A percentile compares a stretch with the other conserved stretches of the same genome.
These are phyloP conservation scores for Phalangium opilio DNA, from an alignment of 2,888 invertebrate species.

Conservation along the genomic window DNA sequence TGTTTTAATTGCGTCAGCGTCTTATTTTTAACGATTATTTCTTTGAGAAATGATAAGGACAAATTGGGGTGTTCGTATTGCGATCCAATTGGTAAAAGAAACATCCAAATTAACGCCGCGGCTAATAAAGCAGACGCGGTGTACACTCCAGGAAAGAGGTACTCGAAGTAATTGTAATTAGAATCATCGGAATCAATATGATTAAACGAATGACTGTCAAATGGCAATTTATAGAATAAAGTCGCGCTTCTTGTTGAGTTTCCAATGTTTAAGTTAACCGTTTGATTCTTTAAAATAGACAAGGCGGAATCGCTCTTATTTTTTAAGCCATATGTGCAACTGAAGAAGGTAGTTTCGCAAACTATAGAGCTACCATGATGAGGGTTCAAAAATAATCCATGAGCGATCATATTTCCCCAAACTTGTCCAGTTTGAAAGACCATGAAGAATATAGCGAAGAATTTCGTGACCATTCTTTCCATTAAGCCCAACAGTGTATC, in stretches of 20 bases:
- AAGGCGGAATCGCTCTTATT: no score
- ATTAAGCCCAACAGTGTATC: not conserved
- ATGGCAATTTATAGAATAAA: conserved; percentile 1
- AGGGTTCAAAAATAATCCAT: conserved; percentile 6
- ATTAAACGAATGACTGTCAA: conserved; percentile 25
- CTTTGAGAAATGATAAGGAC: no score
- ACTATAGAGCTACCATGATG: no score
- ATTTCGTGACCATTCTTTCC: conserved; percentile 13
- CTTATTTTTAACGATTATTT: conserved; percentile 2
- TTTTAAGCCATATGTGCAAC: no score
- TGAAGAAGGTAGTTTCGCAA: no score
- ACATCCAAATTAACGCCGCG: conserved; percentile 10
- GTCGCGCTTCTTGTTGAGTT: conserved; percentile 3
- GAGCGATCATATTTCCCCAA: conserved; percentile 15
- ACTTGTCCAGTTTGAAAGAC: conserved; percentile 13
- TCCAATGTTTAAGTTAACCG: not conserved
- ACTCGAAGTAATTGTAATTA: conserved; percentile 26
- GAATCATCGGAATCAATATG: no score
- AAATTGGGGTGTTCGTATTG: conserved; percentile 6
- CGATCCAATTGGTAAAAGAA: conserved; percentile 10
- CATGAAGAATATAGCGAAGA: conserved; percentile 17
- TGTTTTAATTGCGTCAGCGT: conserved; percentile 81
- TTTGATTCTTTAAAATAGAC: no score
- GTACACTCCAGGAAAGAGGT: conserved; percentile 76
- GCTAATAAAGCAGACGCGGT: conserved; percentile 71